phyloP scores from a whole-genome alignment of 2,113 vertebrate genomes.

The Cheilinus undulatus region DNA sequence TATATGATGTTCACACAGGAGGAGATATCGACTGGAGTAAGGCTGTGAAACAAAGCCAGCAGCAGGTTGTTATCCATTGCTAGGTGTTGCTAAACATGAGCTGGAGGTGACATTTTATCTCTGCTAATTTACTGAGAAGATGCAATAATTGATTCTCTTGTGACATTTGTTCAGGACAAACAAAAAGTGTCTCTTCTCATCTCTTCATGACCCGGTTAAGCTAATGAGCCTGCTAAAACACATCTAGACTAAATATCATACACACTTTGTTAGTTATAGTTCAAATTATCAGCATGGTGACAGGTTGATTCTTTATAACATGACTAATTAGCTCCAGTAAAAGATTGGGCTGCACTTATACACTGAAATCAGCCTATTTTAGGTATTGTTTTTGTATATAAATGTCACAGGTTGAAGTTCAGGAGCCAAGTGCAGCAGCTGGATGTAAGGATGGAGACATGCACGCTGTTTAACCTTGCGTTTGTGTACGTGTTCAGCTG shows the following conservation, averaged over 20 bases:
- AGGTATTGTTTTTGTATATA: background rate
- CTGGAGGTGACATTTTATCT: conserved; percentile 5
- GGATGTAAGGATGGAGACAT: too few relatives aligned
- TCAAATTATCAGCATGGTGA: conserved; percentile 11
- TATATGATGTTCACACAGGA: background rate
- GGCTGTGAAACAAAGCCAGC: conserved; percentile 7
- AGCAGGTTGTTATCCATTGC: background rate
- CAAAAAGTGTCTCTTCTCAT: conserved; percentile 6
- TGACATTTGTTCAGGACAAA: conserved; percentile 25
- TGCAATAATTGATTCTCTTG: conserved; percentile 38
- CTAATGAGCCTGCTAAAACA: conserved; percentile 18
- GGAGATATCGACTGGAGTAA: background rate
- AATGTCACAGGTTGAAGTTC: background rate
- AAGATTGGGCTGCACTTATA: conserved; percentile 1
- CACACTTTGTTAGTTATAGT: conserved; percentile 20
- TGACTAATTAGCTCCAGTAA: conserved; percentile 35
- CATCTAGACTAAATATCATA: conserved; percentile 12
- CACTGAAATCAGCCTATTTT: conserved; percentile 3
- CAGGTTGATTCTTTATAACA: conserved; percentile 25
- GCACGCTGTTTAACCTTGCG: too few relatives aligned
- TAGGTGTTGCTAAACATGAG: conserved; percentile 19
- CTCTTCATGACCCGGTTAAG: background rate
- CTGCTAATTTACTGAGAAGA: conserved; percentile 26
- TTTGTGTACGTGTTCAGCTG: too few relatives aligned
- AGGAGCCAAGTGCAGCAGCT: too few relatives aligned